A percentile compares a stretch with the other conserved stretches of the same genome.
phyloP scores from a whole-genome alignment of 1,140 invertebrate genomes.

The Bombus fervidus region DNA sequence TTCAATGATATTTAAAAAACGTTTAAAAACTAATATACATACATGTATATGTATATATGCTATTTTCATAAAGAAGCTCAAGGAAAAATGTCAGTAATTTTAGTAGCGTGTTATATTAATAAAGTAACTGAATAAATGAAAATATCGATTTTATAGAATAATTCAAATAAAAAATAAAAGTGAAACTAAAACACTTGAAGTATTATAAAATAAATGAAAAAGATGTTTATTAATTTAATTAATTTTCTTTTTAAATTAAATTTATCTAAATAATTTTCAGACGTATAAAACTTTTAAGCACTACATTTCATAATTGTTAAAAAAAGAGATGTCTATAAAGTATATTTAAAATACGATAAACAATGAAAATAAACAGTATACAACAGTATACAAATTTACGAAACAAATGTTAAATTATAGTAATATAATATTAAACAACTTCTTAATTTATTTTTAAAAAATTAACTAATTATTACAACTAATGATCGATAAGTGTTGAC shows the following conservation, averaged over 20 bases:
- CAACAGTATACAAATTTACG: too few species aligned
- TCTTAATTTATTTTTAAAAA: not conserved
- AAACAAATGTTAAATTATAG: not conserved
- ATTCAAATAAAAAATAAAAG: not conserved
- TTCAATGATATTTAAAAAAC: not conserved
- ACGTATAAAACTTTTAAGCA: not conserved
- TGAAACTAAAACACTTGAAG: not conserved
- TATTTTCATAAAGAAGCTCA: not conserved
- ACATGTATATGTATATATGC: not conserved
- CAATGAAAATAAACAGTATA: not conserved
- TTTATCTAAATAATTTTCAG: not conserved
- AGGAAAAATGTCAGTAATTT: not conserved
- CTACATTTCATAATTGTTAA: not conserved
- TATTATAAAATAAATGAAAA: not conserved
- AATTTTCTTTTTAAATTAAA: not conserved
- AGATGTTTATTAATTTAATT: not conserved
- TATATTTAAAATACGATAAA: not conserved
- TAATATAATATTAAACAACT: not conserved
- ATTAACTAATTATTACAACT: not conserved
- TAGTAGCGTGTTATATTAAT: conserved; percentile 3
- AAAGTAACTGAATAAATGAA: not conserved
- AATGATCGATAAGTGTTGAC: conserved; percentile 16
- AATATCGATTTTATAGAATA: not conserved
- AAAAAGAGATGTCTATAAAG: not conserved
- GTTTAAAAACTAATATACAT: not conserved